phyloP scores from a whole-genome alignment of 2,113 vertebrate species.

The Leptodactylus fuscus region DNA sequence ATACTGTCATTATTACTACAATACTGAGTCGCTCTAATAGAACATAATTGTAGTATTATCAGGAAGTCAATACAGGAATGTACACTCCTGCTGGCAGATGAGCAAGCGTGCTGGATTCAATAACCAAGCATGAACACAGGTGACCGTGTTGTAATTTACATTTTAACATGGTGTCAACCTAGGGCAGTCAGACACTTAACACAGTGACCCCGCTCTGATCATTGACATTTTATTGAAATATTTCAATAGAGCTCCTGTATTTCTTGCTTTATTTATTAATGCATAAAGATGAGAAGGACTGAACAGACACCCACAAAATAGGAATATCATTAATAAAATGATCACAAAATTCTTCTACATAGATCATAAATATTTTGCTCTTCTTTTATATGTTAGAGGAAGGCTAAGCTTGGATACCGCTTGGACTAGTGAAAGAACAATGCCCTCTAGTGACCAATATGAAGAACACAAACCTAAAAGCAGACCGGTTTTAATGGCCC shows the following conservation, averaged over 20 bases:
- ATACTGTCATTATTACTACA: slow-evolving; percentile 22
- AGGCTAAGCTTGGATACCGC: not conserved
- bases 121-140: not conserved
- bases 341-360: not conserved
- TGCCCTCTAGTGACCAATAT: not conserved
- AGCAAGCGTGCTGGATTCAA: not conserved
- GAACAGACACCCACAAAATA: not conserved
- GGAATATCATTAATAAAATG: not conserved
- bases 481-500: too few relatives aligned
- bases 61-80: slow-evolving; percentile 31
- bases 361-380: too few relatives aligned
- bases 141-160: not conserved
- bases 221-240: not conserved
- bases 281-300: not conserved
- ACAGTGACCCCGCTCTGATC: not conserved
- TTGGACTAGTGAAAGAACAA: not conserved
- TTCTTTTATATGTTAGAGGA: too few relatives aligned
- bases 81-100: not conserved
- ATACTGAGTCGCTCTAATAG: not conserved
- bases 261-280: not conserved
- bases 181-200: not conserved
- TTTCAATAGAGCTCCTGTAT: too few relatives aligned
- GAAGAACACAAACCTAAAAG: not conserved
- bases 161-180: not conserved
- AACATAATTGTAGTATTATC: slow-evolving; percentile 21